phyloP scores from a whole-genome alignment of 2,113 vertebrate genomes.

The Vulpes vulpes region DNA sequence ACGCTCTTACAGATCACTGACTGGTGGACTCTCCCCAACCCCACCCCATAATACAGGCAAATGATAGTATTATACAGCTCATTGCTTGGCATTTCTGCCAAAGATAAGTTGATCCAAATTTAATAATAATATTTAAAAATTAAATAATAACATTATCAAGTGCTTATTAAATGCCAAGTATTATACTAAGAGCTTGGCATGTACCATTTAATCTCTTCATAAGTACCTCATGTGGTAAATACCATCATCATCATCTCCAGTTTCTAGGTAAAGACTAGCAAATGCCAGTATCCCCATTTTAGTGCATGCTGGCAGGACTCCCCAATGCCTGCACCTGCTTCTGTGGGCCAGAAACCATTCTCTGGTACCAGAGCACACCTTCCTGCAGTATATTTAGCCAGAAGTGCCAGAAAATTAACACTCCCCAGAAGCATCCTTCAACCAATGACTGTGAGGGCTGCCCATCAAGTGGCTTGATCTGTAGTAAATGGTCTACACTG shows the following conservation, averaged over 20 bases:
- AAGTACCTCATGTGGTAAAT: not conserved
- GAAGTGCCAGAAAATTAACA: not conserved
- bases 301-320: not conserved
- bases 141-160: not conserved
- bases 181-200: not conserved
- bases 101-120: not conserved
- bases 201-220: not conserved
- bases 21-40: not conserved
- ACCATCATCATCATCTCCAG: not conserved
- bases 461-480: not conserved
- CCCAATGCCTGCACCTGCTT: not conserved
- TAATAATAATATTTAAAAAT: not conserved
- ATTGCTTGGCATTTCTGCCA: not conserved
- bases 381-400: not conserved
- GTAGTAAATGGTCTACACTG: not conserved
- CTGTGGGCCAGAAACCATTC: not conserved
- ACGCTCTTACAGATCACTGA: not conserved
- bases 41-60: not conserved
- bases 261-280: not conserved
- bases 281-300: not conserved
- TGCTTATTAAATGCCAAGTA: not conserved
- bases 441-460: not conserved
- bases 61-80: not conserved
- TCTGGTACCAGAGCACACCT: not conserved
- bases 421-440: not conserved